Percentiles rank a stretch among this genome's conserved stretches.
These are phyloP conservation scores for Tenebrosternarchus preto DNA, from an alignment of 2,113 vertebrate genomes.

Conservation along the genomic window DNA sequence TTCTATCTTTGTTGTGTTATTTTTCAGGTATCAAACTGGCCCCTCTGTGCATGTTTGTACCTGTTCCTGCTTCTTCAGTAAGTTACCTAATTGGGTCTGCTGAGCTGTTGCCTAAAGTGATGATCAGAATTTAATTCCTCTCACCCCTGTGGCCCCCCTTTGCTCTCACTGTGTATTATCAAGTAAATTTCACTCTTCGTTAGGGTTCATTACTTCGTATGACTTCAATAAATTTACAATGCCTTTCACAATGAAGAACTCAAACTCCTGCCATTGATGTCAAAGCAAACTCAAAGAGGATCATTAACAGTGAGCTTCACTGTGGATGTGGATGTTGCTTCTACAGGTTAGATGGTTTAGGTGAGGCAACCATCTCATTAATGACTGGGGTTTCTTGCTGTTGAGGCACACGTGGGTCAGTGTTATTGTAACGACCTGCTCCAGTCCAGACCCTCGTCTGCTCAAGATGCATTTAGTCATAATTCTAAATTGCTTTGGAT, in stretches of 20 bases:
- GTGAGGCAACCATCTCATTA: constrained; percentile 26
- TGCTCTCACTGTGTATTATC: neutral
- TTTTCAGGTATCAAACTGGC: constrained; percentile 46
- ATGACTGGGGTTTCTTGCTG: constrained; percentile 14
- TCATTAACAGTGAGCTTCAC: neutral
- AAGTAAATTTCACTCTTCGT: constrained; percentile 25
- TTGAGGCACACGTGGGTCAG: constrained; percentile 30
- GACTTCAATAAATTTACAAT: constrained; percentile 33
- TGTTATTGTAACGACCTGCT: constrained; percentile 16
- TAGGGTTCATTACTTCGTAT: too few relatives aligned
- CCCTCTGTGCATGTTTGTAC: constrained; percentile 35
- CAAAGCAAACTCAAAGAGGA: constrained; percentile 23
- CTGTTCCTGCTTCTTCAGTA: constrained; percentile 17
- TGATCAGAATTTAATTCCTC: constrained; percentile 14
- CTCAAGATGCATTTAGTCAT: too few relatives aligned
- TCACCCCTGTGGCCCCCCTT: neutral
- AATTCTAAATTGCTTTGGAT: too few relatives aligned
- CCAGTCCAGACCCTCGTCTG: too few relatives aligned
- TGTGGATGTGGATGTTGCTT: constrained; percentile 26
- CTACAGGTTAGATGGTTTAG: constrained; percentile 23
- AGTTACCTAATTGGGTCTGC: neutral
- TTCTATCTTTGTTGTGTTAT: neutral
- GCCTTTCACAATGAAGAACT: constrained; percentile 28
- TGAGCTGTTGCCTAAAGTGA: constrained; percentile 27
- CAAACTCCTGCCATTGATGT: constrained; percentile 9